A percentile compares a stretch with the other conserved stretches of the same genome.
Evolutionary conservation across 2,113 vertebrate species (phyloP).

Genomic region (Prolemur simus): DNA sequence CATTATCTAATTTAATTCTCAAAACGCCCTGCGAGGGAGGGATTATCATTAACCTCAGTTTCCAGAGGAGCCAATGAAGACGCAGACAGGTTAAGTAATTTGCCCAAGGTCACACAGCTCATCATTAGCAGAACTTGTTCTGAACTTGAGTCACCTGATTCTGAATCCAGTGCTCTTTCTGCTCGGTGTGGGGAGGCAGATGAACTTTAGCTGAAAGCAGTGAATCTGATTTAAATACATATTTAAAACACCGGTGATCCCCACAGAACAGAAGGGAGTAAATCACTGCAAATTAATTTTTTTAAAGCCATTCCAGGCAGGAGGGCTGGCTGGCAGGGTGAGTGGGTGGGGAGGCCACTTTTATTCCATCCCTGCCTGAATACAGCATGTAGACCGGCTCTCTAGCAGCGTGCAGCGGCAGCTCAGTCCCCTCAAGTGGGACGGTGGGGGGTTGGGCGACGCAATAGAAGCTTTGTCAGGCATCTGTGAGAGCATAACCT

Average conservation of each 20-base stretch:
- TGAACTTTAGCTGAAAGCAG: neutral
- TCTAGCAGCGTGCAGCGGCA: neutral
- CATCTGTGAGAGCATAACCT: neutral
- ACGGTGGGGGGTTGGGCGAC: neutral
- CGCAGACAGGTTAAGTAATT: constrained; percentile 68
- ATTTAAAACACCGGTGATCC: constrained; percentile 63
- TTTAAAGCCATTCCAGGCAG: constrained; percentile 56
- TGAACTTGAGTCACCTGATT: neutral
- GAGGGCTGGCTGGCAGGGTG: constrained; percentile 30
- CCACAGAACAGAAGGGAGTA: constrained; percentile 69
- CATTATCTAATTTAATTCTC: constrained; percentile 36
- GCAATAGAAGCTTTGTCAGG: neutral
- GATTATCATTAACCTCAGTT: constrained; percentile 53
- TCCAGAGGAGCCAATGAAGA: constrained; percentile 26
- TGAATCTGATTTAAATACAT: constrained; percentile 66
- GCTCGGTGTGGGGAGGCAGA: neutral
- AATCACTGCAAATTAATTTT: constrained; percentile 71
- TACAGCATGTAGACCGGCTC: neutral
- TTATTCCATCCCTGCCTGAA: neutral
- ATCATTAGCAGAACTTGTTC: constrained; percentile 42
- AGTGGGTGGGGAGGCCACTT: constrained; percentile 9
- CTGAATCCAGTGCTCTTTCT: constrained; percentile 7
- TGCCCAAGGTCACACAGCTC: constrained; percentile 64
- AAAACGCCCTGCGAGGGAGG: neutral
- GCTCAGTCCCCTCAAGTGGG: neutral